Evolutionary conservation across 2,797 vertebrate species (phyloP), one percentile per base, ranked within the genome.

Genomic region (Perodicticus potto): DNA sequence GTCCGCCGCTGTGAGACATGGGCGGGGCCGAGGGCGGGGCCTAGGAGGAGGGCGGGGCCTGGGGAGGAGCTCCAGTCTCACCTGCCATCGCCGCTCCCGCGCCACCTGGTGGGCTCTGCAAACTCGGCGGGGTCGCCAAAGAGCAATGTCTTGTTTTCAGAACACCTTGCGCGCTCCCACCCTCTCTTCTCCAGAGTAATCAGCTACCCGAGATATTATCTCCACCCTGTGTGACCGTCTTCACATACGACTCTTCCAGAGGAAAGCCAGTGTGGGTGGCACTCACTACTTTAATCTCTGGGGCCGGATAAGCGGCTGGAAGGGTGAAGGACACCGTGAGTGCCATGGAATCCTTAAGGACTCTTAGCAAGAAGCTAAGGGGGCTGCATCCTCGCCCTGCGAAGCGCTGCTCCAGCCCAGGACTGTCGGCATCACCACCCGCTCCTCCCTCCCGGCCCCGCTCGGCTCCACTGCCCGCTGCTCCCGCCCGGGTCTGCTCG

Each of bases 101-200:
- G 98, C 98, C 98, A 97, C 97, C 98, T 98, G 96, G 98, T 98
- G 98, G 98, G 9, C 1, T 0, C 12, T 55, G 86, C 5, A 83
- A 83, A 94, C 10, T 92, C 96, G 14, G 83, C 93, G 13, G 87
- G 29, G 5, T 57, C 49, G 6, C 34, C 34, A 23, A 74, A 87
- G 43, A 63, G 27, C 74, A 63, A 14, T 0, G 5, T 43, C 29
- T 1, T 49, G 17, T 45, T 91, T 5, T 96, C 37, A 40, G 94
- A 95, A 65, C 2, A 25, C 70, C 65, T 7, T 40, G 72, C 43
- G 13, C 4, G 1, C n/a, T 90, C 20, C 57, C 34, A 23, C 14
- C 34, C 73, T 7, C 5, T 53, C 11, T 20, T 53, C 13, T 43
- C 22, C 23, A 29, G 29, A 69, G 45, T 67, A 57, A 19, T n/a